Evolutionary conservation across 2,888 invertebrate genomes (phyloP), one percentile per base, ranked within the genome.

Genomic region (Pilophorus perplexus): DNA sequence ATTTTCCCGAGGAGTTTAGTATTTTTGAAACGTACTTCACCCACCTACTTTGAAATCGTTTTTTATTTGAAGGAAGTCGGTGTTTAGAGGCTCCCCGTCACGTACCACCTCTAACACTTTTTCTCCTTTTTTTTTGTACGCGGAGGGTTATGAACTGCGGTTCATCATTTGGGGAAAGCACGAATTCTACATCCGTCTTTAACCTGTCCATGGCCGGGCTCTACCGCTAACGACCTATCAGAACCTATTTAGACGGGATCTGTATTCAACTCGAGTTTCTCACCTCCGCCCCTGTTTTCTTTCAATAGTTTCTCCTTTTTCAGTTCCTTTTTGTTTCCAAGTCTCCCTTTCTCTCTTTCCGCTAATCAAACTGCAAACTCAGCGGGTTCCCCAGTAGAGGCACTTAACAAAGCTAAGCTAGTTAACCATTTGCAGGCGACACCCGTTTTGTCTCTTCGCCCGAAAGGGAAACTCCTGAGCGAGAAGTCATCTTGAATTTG

Each of bases 171-270:
- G 46, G 20, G 60, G 48, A 46, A 62, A 48, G 48, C 62, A 62
- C 62, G 62, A 46, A 62, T 62, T 46, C 62, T 22, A 62, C 62
- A 62, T 62, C 62, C 62, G 62, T 62, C 62, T 62, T 59, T 27
- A 4, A 38, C 28, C 62, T 62, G 62, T 62, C 62, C 46, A 46
- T 8, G 18, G 33, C 16, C 33, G 28, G 44, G 44, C 52, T 38
- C 40, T 25, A 59, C 62, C 62, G 12, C 62, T 62, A 62, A 62
- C 62, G 62, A 62, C 62, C 62, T 62, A 62, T 62, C 62, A 48
- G 48, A 62, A 62, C 62, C 46, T 62, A 62, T 62, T 62, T 62
- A 62, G 62, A 46, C 20, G n/a, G 44, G 62, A 62, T 62, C 62
- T 46, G 62, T 62, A 62, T 62, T 62, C 62, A 62, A 62, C 62